A percentile compares a stretch with the other conserved stretches of the same genome.
phyloP scores from a whole-genome alignment of 2,797 vertebrate species.

The Lophius americanus region DNA sequence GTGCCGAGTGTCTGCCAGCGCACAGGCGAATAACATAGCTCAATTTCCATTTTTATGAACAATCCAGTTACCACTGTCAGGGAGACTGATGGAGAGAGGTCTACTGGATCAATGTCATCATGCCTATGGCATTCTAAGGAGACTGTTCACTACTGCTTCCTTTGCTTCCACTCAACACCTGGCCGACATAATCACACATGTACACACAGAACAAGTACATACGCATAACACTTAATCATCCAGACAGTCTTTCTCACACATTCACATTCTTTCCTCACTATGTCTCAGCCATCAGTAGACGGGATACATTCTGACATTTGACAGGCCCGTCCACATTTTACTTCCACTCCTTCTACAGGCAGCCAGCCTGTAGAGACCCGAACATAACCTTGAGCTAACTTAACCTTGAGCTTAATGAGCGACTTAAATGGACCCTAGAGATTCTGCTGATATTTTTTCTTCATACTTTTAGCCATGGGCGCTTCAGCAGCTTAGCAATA shows the following conservation, averaged over 20 bases:
- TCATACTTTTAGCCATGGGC: conserved; percentile 31
- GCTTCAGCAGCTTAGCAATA: conserved; percentile 22
- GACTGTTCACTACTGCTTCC: conserved; percentile 63
- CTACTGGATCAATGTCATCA: conserved; percentile 80
- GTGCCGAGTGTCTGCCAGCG: conserved; percentile 43
- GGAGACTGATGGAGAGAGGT: conserved; percentile 79
- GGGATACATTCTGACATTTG: conserved; percentile 54
- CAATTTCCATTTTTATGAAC: conserved; percentile 88
- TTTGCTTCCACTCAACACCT: conserved; percentile 29
- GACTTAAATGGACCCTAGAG: conserved; percentile 62
- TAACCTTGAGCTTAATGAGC: conserved; percentile 72
- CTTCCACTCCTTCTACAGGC: conserved; percentile 39
- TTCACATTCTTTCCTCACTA: conserved; percentile 26
- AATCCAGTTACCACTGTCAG: conserved; percentile 81
- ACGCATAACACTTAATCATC: conserved; percentile 23
- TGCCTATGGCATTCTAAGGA: conserved; percentile 75
- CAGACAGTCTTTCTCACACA: conserved; percentile 20
- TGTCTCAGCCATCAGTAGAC: conserved; percentile 44
- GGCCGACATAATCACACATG: conserved; percentile 17
- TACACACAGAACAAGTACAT: conserved; percentile 13
- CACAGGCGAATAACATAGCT: conserved; percentile 66
- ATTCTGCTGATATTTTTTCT: conserved; percentile 52
- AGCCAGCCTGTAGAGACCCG: conserved; percentile 54
- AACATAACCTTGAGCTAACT: conserved; percentile 71
- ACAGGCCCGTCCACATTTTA: conserved; percentile 60